Conservation (phyloP, 2,797 vertebrate species). For the Catharus ustulatus region DNA sequence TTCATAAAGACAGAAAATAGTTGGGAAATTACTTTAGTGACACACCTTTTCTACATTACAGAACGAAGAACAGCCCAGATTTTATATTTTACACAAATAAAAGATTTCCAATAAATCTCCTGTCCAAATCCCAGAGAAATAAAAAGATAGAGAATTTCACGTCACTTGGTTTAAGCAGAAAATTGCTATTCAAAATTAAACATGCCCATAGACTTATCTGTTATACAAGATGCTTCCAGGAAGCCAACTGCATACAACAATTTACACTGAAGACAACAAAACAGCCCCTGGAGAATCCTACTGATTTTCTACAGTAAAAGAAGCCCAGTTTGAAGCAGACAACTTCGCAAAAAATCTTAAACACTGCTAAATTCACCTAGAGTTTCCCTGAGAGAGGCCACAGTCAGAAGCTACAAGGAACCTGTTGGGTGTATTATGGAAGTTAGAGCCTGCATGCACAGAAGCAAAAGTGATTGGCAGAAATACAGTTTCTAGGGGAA, state of each 20-base stretch:
- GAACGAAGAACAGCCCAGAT: neutral
- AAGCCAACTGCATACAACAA: neutral
- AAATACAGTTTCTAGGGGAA: neutral
- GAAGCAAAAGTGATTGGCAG: neutral
- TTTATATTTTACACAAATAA: neutral
- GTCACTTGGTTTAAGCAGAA: neutral
- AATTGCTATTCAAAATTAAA: neutral
- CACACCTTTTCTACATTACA: neutral
- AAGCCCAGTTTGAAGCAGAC: neutral
- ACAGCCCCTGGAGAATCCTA: neutral
- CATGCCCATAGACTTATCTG: neutral
- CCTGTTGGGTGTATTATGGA: neutral
- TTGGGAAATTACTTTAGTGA: neutral
- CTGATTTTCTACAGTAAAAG: neutral
- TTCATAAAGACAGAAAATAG: neutral
- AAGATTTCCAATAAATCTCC: neutral
- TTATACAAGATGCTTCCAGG: neutral
- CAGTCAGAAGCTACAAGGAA: neutral
- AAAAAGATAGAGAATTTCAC: neutral
- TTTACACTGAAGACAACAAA: neutral
- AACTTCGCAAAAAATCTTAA: neutral
- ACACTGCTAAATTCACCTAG: neutral
- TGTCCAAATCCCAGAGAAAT: neutral
- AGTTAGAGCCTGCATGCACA: neutral
- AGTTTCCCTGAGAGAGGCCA: neutral